These are phyloP conservation scores for Acipenser ruthenus DNA, from an alignment of 2,797 vertebrate genomes.

Conservation along the genomic window DNA sequence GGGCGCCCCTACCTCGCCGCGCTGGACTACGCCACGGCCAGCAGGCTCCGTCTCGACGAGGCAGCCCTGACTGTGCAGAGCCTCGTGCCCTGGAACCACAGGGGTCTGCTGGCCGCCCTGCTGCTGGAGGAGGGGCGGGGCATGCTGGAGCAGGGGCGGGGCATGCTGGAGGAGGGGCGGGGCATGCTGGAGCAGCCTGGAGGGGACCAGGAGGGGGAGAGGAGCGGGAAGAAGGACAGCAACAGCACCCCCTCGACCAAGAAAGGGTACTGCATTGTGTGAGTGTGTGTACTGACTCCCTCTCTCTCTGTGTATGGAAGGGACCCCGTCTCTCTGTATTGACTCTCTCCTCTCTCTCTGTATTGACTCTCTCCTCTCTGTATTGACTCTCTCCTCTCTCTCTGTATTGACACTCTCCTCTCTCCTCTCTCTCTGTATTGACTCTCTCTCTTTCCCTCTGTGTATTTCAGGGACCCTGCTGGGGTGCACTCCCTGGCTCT, in stretches of 20 bases:
- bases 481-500: constrained; percentile 75
- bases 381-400: background rate
- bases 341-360: background rate
- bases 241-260: too few relatives aligned
- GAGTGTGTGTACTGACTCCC: too few relatives aligned
- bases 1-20: constrained; percentile 71
- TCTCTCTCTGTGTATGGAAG: too few relatives aligned
- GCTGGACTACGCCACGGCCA: constrained; percentile 87
- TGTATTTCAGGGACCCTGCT: constrained; percentile 54
- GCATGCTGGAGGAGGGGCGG: constrained; percentile 16
- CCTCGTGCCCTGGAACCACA: constrained; percentile 86
- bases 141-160: constrained; percentile 60
- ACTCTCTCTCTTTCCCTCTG: background rate
- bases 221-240: too few relatives aligned
- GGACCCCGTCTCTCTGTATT: background rate
- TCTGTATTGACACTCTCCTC: too few relatives aligned
- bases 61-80: constrained; percentile 72
- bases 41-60: constrained; percentile 71
- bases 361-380: background rate
- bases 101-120: constrained; percentile 76
- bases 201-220: background rate
- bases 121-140: constrained; percentile 79
- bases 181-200: constrained; percentile 16
- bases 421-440: too few relatives aligned
- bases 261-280: too few relatives aligned